Evolutionary conservation across 37 sponge, comb jelly and placozoan genomes (phyloP), one percentile per base, ranked within the genome.

Genomic region (Cliona cf. orientalis): DNA sequence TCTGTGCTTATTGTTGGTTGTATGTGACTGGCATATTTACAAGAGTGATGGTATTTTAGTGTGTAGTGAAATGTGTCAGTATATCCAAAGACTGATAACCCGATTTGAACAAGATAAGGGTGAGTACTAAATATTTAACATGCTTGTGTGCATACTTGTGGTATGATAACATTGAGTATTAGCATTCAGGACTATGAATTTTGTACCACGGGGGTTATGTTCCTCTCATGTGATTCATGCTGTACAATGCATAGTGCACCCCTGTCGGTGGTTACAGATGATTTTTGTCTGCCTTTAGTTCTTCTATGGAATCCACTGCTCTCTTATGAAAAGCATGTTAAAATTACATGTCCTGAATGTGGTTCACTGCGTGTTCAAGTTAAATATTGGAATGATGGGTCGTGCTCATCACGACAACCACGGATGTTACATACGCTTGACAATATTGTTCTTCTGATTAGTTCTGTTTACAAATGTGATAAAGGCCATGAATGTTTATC

Each of bases 401-500:
- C 53, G 9, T 49, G 53, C 14, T 14, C 53, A 9, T 49, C 53
- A 19, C 53, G 53, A 49, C 53, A 49, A 14, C 53, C 53, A 9
- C 53, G 53, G 9, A 49, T 49, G 14, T 14, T 49, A 49, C 53
- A 49, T 49, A 19, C 53, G 14, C 14, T 49, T 49, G 53, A 49
- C 14, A 49, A 9, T 49, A 49, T 49, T 14, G 14, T 49, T 19
- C 53, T 49, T 19, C 14, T 49, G 53, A 14, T 49, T 49, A 49
- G 53, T 49, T 9, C 53, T 49, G 53, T 49, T 19, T 49, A 49
- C 53, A 49, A 49, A 49, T 49, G 53, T 49, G 14, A 49, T 19
- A 49, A 49, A 19, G 53, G 36, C 34, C 80, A 80, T 58, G 68
- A 37, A 25, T 57, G 58, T 19, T 38, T 80, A 29, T 43, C 80